Percentiles rank a stretch among this genome's conserved stretches.
Evolutionary conservation across 2,113 vertebrate species (phyloP).

Genomic region (Salvator merianae): DNA sequence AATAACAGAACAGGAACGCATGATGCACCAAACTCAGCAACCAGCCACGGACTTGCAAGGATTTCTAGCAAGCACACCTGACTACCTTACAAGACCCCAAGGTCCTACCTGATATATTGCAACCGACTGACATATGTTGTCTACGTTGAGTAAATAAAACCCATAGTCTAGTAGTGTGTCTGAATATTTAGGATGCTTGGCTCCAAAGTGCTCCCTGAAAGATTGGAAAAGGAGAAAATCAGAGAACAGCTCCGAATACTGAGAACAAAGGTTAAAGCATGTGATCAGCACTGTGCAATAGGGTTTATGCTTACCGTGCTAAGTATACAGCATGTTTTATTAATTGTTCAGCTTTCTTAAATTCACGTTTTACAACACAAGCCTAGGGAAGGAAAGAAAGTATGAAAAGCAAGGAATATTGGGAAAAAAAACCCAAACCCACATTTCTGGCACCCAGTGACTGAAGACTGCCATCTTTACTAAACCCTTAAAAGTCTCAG

Average conservation of each 20-base stretch:
- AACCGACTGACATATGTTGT: slow-evolving; percentile 98
- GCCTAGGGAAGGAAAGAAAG: slow-evolving; percentile 76
- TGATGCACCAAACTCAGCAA: too few species aligned
- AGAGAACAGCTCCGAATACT: too few species aligned
- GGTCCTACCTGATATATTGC: slow-evolving; percentile 94
- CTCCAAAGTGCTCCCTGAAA: slow-evolving; percentile 96
- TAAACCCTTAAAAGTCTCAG: too few species aligned
- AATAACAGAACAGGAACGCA: too few species aligned
- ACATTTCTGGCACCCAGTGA: accelerated
- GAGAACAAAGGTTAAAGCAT: too few species aligned
- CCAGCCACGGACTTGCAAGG: too few species aligned
- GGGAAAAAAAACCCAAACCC: background rate
- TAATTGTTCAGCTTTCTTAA: slow-evolving; percentile 97
- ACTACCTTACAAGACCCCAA: background rate
- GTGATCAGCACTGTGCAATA: background rate
- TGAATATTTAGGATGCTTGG: slow-evolving; percentile 98
- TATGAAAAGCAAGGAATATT: background rate
- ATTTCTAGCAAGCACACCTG: too few species aligned
- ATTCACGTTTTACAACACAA: slow-evolving; percentile 97
- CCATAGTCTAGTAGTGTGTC: slow-evolving; percentile 98
- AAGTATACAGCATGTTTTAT: slow-evolving; percentile 98
- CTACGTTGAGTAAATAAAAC: slow-evolving; percentile 98
- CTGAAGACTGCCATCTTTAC: background rate
- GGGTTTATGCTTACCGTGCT: slow-evolving; percentile 82
- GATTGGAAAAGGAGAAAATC: background rate